Evolutionary conservation across 2,113 vertebrate species (phyloP), one percentile per base, ranked within the genome.

Genomic region (Alligator sinensis): DNA sequence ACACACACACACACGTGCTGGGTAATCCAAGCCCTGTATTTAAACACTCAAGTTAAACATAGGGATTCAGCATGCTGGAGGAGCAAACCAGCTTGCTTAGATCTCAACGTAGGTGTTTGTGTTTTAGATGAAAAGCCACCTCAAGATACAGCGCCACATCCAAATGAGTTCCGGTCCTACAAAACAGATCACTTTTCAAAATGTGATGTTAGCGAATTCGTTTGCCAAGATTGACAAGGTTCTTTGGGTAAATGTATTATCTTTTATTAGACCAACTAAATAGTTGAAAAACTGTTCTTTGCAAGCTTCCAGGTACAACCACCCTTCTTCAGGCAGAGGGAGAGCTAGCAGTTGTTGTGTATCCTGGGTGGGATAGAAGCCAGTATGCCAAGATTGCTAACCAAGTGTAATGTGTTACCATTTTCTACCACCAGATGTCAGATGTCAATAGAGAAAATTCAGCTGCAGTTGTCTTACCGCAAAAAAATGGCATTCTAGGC

Each of bases 391-490:
- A 47, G 47, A 47, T 47, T 47, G 47, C 58, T 47, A 66, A 84
- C 88, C 84, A 79, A 72, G 92, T 79, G 62, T 82, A 76, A 27
- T 91, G 91, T 93, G 95, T 80, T 97, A 84, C 95, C 87, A 28
- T 80, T 2, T 88, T 85, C 87, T 91, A 89, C 96, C 96, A 91
- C 94, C 95, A 97, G 96, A 96, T 96, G 96, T 96, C 96, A 97
- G 92, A 84, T 62, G 93, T 87, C 85, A 95, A 96, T 77, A 94
- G 89, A 92, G 89, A 91, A 96, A 95, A 88, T 92, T 75, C 2
- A 81, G 58, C 47, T 17, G 68, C 4, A 54, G 78, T 78, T 82
- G 77, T 74, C 80, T 84, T 28, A 59, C 64, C 4, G 81, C 24
- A n/a, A 28, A n/a, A 78, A 80, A 5, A 82, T 14, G 63, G 84